Evolutionary conservation across 2,113 vertebrate genomes (phyloP).

Genomic region (Todiramphus chloris): DNA sequence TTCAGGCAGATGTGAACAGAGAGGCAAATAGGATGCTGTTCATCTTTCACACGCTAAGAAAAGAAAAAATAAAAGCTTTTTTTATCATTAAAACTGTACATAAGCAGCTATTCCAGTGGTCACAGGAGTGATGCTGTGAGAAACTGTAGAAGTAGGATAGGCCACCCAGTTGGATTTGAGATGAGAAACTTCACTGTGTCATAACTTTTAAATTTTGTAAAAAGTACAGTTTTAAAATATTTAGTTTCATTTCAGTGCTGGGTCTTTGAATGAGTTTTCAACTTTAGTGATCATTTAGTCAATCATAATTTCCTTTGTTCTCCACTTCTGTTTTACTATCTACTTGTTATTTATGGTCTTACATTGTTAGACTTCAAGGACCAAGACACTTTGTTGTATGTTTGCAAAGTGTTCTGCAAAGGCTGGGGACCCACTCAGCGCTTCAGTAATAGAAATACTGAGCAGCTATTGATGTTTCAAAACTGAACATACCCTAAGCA

Average conservation of each 20-base stretch:
- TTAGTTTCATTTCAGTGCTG: not conserved
- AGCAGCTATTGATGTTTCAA: not conserved
- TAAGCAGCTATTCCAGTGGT: not conserved
- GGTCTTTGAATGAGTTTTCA: not conserved
- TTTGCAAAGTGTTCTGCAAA: not conserved
- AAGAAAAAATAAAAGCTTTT: not conserved
- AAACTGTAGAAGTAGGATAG: not conserved
- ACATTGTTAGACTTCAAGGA: not conserved
- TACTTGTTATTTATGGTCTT: not conserved
- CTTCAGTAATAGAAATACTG: not conserved
- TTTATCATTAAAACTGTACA: not conserved
- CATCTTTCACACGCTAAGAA: not conserved
- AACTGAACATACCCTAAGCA: not conserved
- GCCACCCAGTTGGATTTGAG: not conserved
- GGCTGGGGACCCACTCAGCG: not conserved
- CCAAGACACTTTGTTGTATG: not conserved
- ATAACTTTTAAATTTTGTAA: not conserved
- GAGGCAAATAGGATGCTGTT: not conserved
- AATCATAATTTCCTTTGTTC: not conserved
- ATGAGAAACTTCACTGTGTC: not conserved
- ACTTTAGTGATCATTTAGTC: not conserved
- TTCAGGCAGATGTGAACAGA: constrained; percentile 1
- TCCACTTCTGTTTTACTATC: not conserved
- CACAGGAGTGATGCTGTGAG: not conserved
- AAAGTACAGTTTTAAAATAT: not conserved